Percentiles rank a stretch among this genome's conserved stretches.
These are phyloP conservation scores for Cataglyphis albicans DNA, from an alignment of 2,888 invertebrate species.

Conservation along the genomic window DNA sequence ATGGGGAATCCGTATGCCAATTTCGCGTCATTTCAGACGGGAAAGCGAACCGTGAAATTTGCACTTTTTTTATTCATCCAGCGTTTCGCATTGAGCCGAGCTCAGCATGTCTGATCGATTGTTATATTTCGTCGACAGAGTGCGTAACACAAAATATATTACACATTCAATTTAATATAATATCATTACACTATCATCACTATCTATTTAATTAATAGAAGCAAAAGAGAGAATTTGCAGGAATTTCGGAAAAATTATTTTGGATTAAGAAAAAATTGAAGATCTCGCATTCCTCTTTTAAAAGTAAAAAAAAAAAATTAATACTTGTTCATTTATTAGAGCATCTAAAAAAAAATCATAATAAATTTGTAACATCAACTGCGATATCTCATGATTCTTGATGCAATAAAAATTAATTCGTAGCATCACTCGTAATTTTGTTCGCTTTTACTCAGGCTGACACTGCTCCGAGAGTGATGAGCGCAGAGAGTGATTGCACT, in stretches of 20 bases:
- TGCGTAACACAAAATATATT: conserved; percentile 26
- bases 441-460: background rate
- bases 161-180: background rate
- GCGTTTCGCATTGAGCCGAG: conserved; percentile 33
- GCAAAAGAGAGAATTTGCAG: conserved; percentile 6
- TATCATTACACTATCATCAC: background rate
- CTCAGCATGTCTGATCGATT: conserved; percentile 43
- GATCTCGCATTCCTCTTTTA: background rate
- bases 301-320: background rate
- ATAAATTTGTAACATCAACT: conserved; percentile 5
- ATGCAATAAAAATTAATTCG: conserved; percentile 27
- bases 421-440: conserved; percentile 37
- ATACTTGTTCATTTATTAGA: conserved; percentile 7
- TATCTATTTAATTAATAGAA: background rate
- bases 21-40: conserved; percentile 32
- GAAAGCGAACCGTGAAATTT: conserved; percentile 34
- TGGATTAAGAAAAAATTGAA: background rate
- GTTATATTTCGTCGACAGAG: conserved; percentile 18
- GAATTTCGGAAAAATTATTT: background rate
- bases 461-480: conserved; percentile 29
- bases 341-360: background rate
- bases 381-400: conserved; percentile 1
- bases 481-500: conserved; percentile 13
- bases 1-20: conserved; percentile 21
- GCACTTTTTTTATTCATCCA: conserved; percentile 44